Evolutionary conservation across 1,140 invertebrate species (phyloP), one percentile per base, ranked within the genome.

Genomic region (Tribolium madens): DNA sequence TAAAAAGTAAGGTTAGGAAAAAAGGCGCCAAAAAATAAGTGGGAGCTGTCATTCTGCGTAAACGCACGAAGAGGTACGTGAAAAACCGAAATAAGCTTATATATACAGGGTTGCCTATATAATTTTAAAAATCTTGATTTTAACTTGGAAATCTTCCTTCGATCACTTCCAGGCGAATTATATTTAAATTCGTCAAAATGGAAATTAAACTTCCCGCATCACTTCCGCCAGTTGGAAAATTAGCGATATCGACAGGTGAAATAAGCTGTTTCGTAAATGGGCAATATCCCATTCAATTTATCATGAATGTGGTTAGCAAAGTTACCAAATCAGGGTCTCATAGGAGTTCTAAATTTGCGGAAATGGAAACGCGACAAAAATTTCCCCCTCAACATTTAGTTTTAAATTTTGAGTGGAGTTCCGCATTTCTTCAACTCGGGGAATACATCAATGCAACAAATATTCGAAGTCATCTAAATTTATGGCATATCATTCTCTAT

Each of bases 231-330:
- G 60, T 42, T 48, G 21, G 76, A 69, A 77, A 77, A 74, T 77
- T 77, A 74, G 71, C 42, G 48, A 75, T 77, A 77, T 77, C 72
- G 76, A 77, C 76, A 77, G 76, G 72, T 77, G 71, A 77, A 77
- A 75, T 77, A 77, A 77, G 76, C 76, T 60, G 71, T 76, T 47
- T 60, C 26, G 75, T 47, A 76, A 76, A 76, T 72, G 50, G 14
- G 6, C 50, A 72, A 76, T 76, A 76, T 72, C 68, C 75, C 18
- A 57, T 69, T 69, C 36, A 76, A 70, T 69, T 69, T 50, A 31
- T 76, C 60, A 70, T 47, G 42, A 60, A 48, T 52, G 46, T 21
- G 46, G 70, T 50, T 48, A 33, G 21, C 57, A 64, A 64, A 64
- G 18, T 64, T 64, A 12, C 57, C 7, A 64, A 64, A 64, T 33